Percentiles rank a stretch among this genome's conserved stretches.
Evolutionary conservation across 2,113 vertebrate genomes (phyloP).

Genomic region (Nibea coibor): DNA sequence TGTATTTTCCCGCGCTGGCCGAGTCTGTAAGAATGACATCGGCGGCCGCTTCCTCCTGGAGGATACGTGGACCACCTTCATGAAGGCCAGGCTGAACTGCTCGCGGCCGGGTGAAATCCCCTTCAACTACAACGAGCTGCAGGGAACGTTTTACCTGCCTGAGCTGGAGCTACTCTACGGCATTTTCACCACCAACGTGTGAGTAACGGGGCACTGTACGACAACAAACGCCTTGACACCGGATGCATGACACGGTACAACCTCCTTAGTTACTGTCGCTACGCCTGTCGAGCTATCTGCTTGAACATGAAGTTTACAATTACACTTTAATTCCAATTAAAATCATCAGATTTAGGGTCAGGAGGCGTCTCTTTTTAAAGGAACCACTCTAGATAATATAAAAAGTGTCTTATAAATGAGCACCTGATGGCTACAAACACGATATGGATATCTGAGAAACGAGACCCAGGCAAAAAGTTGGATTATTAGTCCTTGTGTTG

Average conservation of each 20-base stretch:
- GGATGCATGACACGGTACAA: neutral
- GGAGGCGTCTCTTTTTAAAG: neutral
- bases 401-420: neutral
- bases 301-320: neutral
- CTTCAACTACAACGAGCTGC: constrained; percentile 96
- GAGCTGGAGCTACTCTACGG: constrained; percentile 96
- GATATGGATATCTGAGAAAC: neutral
- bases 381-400: neutral
- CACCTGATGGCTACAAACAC: too few relatives aligned
- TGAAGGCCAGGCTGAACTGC: constrained; percentile 97
- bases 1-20: constrained; percentile 92
- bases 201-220: constrained; percentile 68
- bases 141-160: constrained; percentile 95
- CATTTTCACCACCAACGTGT: constrained; percentile 98
- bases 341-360: neutral
- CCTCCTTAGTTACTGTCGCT: neutral
- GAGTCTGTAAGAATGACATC: constrained; percentile 97
- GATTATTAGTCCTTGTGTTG: neutral
- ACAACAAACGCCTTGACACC: neutral
- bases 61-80: constrained; percentile 99
- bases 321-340: too few relatives aligned
- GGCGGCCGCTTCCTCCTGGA: constrained; percentile 96
- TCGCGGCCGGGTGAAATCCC: constrained; percentile 96
- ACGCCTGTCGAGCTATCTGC: neutral
- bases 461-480: neutral